A percentile compares a stretch with the other conserved stretches of the same genome.
Evolutionary conservation across 2,113 vertebrate genomes (phyloP).

Genomic region (Pogona vitticeps): DNA sequence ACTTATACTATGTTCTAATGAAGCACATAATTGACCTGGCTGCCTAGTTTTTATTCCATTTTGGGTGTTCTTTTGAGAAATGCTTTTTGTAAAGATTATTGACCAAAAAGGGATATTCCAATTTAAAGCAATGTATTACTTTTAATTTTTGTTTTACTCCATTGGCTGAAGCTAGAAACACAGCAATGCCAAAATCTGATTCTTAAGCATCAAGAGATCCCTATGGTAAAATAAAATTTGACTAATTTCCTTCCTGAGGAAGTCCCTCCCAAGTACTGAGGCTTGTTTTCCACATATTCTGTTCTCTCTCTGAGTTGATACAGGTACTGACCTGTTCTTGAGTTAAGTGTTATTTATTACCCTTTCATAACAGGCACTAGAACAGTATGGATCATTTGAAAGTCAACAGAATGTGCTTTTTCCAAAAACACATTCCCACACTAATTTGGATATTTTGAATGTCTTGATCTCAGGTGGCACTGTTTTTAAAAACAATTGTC

Average conservation of each 20-base stretch:
- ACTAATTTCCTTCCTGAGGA: slow-evolving; percentile 19
- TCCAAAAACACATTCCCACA: not conserved
- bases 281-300: not conserved
- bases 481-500: not conserved
- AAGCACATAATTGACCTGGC: too few relatives aligned
- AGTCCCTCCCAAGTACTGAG: not conserved
- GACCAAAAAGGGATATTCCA: too few relatives aligned
- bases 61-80: not conserved
- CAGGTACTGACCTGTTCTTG: not conserved
- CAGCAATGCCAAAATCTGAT: not conserved
- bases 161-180: too few relatives aligned
- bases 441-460: not conserved
- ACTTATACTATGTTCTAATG: not conserved
- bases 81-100: not conserved
- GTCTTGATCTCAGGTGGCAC: too few relatives aligned
- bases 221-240: not conserved
- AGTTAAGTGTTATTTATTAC: not conserved
- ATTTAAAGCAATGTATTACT: not conserved
- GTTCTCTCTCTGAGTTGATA: not conserved
- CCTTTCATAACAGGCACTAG: not conserved
- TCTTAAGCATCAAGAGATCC: not conserved
- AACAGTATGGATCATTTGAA: not conserved
- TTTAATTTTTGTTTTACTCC: not conserved
- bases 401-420: too few relatives aligned
- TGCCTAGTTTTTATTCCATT: too few relatives aligned